Evolutionary conservation across 2,797 vertebrate genomes (phyloP).

Genomic region (Microctenopoma steveboyesi): DNA sequence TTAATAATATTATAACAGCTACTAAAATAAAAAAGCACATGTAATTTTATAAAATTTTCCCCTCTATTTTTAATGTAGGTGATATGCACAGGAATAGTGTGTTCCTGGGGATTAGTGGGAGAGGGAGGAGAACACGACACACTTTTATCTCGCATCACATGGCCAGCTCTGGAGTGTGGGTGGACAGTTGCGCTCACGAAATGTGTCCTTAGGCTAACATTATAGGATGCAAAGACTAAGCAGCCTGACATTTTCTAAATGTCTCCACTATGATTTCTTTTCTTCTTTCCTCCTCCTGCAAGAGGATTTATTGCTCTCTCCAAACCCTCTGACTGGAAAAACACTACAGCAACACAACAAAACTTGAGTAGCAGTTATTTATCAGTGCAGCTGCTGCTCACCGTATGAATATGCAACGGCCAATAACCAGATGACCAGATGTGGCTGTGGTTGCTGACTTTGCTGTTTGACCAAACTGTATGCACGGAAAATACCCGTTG

Average conservation of each 20-base stretch:
- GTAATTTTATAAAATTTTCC: neutral
- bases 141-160: slow-evolving; percentile 73
- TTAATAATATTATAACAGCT: slow-evolving; percentile 6
- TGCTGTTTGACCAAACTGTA: slow-evolving; percentile 69
- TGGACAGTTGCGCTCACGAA: slow-evolving; percentile 72
- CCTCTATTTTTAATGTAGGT: slow-evolving; percentile 20
- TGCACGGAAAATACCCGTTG: slow-evolving; percentile 72
- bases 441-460: slow-evolving; percentile 77
- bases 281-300: slow-evolving; percentile 23
- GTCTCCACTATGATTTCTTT: slow-evolving; percentile 50
- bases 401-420: slow-evolving; percentile 52
- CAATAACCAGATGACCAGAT: slow-evolving; percentile 76
- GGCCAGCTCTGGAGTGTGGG: slow-evolving; percentile 67
- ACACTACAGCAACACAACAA: slow-evolving; percentile 41
- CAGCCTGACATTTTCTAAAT: slow-evolving; percentile 68
- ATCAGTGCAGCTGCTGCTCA: slow-evolving; percentile 57
- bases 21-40: slow-evolving; percentile 11
- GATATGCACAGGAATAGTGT: slow-evolving; percentile 40
- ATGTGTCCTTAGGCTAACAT: slow-evolving; percentile 65
- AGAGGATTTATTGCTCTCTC: slow-evolving; percentile 43
- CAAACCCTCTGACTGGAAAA: slow-evolving; percentile 54
- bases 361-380: slow-evolving; percentile 56
- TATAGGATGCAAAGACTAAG: slow-evolving; percentile 64
- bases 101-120: slow-evolving; percentile 49
- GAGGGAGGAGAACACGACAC: slow-evolving; percentile 55